These are phyloP conservation scores for Xestobium rufovillosum DNA, from an alignment of 2,888 invertebrate genomes.

Conservation along the genomic window DNA sequence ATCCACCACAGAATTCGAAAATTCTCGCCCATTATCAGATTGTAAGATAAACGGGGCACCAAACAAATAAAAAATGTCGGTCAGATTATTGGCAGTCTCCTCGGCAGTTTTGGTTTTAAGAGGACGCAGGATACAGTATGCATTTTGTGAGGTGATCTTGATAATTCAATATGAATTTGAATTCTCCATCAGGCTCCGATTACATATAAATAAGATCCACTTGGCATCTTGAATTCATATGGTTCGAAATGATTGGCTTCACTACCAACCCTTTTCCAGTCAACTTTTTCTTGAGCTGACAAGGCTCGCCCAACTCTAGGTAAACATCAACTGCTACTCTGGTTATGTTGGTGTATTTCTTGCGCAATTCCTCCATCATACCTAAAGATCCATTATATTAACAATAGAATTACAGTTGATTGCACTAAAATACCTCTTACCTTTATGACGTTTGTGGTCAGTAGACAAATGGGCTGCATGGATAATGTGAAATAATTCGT, in stretches of 20 bases:
- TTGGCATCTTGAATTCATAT: slow-evolving; percentile 5
- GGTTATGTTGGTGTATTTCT: slow-evolving; percentile 1
- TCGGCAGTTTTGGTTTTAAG: slow-evolving; percentile 15
- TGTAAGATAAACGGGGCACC: slow-evolving; percentile 12
- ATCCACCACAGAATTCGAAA: too few species aligned
- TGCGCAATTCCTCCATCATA: too few species aligned
- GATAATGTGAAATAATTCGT: too few species aligned
- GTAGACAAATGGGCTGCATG: too few species aligned
- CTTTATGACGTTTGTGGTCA: too few species aligned
- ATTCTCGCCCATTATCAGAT: too few species aligned
- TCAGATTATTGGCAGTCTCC: slow-evolving; percentile 14
- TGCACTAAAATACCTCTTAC: too few species aligned
- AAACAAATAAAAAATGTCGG: slow-evolving; percentile 8
- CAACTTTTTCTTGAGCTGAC: neutral
- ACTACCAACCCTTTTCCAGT: slow-evolving; percentile 3
- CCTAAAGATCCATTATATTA: too few species aligned
- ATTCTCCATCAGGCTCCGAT: slow-evolving; percentile 2
- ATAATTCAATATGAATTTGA: too few species aligned
- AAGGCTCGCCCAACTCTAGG: neutral
- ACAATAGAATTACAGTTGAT: too few species aligned
- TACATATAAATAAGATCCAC: too few species aligned
- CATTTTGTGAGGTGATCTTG: slow-evolving; percentile 5
- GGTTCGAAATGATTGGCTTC: neutral
- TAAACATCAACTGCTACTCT: slow-evolving; percentile 1
- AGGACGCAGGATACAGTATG: slow-evolving; percentile 13